Conservation (phyloP, 2,888 invertebrate genomes). For the Neoascia interrupta region DNA sequence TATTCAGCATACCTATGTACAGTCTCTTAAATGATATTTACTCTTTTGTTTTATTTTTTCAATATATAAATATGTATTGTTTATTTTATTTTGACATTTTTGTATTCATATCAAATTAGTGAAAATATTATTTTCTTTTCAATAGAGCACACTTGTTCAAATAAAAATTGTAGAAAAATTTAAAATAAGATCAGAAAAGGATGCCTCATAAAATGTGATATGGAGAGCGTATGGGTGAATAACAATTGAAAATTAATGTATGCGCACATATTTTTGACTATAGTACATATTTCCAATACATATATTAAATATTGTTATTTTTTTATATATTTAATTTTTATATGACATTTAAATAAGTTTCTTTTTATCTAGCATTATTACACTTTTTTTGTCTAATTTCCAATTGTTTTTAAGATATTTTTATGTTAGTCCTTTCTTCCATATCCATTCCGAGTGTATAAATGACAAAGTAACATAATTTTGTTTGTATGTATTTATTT, state of each 20-base stretch:
- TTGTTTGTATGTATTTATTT: conserved; percentile 28
- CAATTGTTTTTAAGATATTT: conserved; percentile 34
- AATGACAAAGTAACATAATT: conserved; percentile 23
- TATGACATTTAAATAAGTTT: conserved; percentile 12
- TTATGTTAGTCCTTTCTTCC: conserved; percentile 38
- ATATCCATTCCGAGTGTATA: conserved; percentile 41
- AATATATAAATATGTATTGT: conserved; percentile 40
- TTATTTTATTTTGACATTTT: conserved; percentile 24
- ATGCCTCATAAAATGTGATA: conserved; percentile 46
- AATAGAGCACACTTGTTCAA: conserved; percentile 14
- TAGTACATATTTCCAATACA: conserved; percentile 8
- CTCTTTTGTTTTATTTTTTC: conserved; percentile 4
- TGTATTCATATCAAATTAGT: conserved; percentile 31
- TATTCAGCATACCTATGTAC: conserved; percentile 66
- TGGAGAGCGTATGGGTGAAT: conserved; percentile 55
- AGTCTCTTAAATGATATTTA: conserved; percentile 69
- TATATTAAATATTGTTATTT: conserved; percentile 23
- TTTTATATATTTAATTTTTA: conserved; percentile 22
- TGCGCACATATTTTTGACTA: no score
- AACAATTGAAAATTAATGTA: conserved; percentile 50
- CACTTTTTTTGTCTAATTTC: conserved; percentile 21
- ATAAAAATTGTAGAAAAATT: neutral
- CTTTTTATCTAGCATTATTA: conserved; percentile 9
- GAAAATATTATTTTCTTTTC: conserved; percentile 2
- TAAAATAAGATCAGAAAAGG: conserved; percentile 16